Evolutionary conservation across 2,797 vertebrate species (phyloP).

Genomic region (Buceros bicornis): DNA sequence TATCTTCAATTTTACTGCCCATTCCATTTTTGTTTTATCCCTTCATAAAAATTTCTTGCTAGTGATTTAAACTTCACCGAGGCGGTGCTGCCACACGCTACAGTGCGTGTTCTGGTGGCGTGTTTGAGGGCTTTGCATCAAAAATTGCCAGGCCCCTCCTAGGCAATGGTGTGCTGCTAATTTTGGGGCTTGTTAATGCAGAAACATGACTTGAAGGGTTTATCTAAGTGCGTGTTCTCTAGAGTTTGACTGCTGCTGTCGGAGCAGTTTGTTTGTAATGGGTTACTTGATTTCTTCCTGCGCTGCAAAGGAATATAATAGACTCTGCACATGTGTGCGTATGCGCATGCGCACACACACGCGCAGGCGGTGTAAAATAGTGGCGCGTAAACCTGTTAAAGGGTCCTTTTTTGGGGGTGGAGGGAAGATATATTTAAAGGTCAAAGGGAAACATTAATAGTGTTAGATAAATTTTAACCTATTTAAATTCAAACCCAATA

Average conservation of each 20-base stretch:
- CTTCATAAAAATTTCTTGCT: background rate
- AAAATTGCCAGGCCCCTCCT: background rate
- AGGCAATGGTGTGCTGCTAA: background rate
- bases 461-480: conserved; percentile 66
- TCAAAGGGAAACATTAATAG: conserved; percentile 56
- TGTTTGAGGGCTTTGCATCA: background rate
- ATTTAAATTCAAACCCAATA: conserved; percentile 78
- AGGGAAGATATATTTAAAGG: conserved; percentile 53
- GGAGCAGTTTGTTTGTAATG: background rate
- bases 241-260: background rate
- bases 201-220: background rate
- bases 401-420: background rate
- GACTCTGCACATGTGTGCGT: fast-evolving
- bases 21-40: background rate
- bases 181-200: background rate
- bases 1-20: background rate
- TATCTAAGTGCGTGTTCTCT: background rate
- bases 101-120: background rate
- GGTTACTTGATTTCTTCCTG: background rate
- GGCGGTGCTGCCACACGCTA: background rate
- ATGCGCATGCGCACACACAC: background rate
- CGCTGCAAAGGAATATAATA: background rate
- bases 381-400: conserved; percentile 37
- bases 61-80: background rate
- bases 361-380: background rate